Conservation (phyloP, 2,113 vertebrate species). For the Tursiops truncatus region DNA sequence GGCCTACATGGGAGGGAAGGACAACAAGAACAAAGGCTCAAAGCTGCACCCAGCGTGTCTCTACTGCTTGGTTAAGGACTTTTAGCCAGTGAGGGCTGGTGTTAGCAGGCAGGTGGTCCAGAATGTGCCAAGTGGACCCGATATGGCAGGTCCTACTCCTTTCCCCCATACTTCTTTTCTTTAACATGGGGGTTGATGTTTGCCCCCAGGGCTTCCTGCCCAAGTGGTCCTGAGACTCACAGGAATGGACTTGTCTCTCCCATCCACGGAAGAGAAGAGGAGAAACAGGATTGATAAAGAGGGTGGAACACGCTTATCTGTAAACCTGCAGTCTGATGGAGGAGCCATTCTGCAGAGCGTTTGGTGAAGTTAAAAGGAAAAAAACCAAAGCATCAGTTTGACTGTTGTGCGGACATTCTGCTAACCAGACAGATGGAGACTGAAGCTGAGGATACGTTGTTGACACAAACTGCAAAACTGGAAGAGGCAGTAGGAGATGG, state of each 20-base stretch:
- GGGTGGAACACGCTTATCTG: background rate
- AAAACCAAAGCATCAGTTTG: background rate
- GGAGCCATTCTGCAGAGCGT: background rate
- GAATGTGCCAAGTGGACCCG: background rate
- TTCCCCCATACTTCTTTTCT: background rate
- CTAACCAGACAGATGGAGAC: slow-evolving; percentile 13
- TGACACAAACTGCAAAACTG: background rate
- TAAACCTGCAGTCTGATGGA: background rate
- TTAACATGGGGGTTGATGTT: background rate
- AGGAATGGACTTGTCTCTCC: background rate
- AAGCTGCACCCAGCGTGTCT: background rate
- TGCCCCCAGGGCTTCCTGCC: background rate
- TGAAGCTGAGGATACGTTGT: background rate
- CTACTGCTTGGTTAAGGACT: background rate
- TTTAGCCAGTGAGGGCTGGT: background rate
- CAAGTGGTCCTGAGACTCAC: background rate
- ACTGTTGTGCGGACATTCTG: slow-evolving; percentile 9
- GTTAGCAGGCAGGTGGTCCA: background rate
- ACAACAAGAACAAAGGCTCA: background rate
- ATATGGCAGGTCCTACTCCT: background rate
- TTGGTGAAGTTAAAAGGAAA: background rate
- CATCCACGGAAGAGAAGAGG: background rate
- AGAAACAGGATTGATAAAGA: background rate
- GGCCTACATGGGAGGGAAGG: background rate
- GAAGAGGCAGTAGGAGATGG: background rate